Percentiles rank a stretch among this genome's conserved stretches.
Evolutionary conservation across 2,113 vertebrate species (phyloP).

Genomic region (Cacatua alba): DNA sequence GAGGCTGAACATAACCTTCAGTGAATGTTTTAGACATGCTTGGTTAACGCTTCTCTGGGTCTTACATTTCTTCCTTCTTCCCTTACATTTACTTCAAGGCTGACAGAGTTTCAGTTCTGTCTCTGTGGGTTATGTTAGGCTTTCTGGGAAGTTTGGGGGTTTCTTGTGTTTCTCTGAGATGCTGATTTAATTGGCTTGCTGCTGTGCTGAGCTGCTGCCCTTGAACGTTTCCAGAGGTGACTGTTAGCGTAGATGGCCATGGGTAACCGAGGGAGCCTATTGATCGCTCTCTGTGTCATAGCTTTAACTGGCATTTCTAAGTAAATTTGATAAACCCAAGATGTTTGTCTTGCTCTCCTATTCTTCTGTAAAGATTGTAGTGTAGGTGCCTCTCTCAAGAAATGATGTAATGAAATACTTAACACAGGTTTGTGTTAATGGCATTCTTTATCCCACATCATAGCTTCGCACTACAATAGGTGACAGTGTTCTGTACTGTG

Average conservation of each 20-base stretch:
- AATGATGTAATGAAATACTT: not conserved
- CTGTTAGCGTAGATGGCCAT: rapidly evolving
- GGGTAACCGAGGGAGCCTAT: not conserved
- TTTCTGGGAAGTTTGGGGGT: not conserved
- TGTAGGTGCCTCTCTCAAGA: not conserved
- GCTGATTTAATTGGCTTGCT: not conserved
- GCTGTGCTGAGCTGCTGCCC: not conserved
- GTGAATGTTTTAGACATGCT: not conserved
- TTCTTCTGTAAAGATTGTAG: not conserved
- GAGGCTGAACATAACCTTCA: not conserved
- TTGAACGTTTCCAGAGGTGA: not conserved
- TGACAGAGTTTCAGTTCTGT: not conserved
- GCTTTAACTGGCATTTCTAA: not conserved
- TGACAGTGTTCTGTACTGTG: not conserved
- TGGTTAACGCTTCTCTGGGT: not conserved
- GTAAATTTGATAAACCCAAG: not conserved
- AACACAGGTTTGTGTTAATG: not conserved
- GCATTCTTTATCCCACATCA: not conserved
- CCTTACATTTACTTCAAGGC: not conserved
- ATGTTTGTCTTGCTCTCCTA: not conserved
- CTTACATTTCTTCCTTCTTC: not conserved
- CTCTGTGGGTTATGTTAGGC: not conserved
- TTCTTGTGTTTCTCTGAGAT: not conserved
- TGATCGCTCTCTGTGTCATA: not conserved
- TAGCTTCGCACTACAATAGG: not conserved